phyloP scores from a whole-genome alignment of 2,797 vertebrate species.

The Gambelia wislizenii region DNA sequence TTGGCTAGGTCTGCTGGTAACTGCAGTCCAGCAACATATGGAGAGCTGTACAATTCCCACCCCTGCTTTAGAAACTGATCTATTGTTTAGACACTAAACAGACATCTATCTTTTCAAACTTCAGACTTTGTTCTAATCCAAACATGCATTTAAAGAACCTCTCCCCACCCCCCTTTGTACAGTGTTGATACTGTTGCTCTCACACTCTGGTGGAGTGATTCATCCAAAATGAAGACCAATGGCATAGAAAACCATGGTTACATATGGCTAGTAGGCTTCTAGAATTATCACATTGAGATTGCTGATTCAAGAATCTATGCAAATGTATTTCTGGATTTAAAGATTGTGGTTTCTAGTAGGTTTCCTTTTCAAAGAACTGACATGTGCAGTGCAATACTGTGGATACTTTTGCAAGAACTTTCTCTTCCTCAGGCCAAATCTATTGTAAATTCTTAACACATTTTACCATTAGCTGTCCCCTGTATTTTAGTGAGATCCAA shows the following conservation, averaged over 20 bases:
- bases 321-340: not conserved
- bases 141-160: not conserved
- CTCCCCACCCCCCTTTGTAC: too few species aligned
- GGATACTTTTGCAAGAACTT: not conserved
- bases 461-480: not conserved
- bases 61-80: too few species aligned
- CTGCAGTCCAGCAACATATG: too few species aligned
- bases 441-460: not conserved
- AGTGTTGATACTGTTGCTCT: too few species aligned
- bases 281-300: not conserved
- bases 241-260: not conserved
- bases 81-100: not conserved
- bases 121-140: not conserved
- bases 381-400: not conserved
- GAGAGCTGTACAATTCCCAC: too few species aligned
- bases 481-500: not conserved
- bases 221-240: not conserved
- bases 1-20: too few species aligned
- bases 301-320: not conserved
- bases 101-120: not conserved
- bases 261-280: too few species aligned
- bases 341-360: not conserved
- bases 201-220: too few species aligned
- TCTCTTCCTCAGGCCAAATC: not conserved
- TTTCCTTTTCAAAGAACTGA: not conserved